Evolutionary conservation across 2,113 vertebrate species (phyloP), one percentile per base, ranked within the genome.

Genomic region (Megaceryle maxima): DNA sequence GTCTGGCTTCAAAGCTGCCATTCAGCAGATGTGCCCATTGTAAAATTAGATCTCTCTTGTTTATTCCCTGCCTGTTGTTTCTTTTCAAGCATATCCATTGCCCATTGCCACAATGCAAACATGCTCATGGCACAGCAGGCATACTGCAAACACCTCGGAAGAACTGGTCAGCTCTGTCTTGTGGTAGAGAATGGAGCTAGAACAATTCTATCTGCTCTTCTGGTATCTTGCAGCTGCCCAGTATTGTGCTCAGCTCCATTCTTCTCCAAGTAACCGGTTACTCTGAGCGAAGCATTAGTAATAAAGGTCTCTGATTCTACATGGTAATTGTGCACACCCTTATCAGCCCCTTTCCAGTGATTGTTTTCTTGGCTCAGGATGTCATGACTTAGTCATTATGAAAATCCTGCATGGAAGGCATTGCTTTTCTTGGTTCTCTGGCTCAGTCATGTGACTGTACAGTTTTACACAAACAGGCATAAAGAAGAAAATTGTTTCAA

Each of bases 21-120:
- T 72, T 22, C 25, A 56, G 81, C 84, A 96, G 94, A 41, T 96
- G 91, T 83, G 60, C 73, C 76, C 51, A 50, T 84, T 93, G 89
- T 82, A 35, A 85, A 82, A 88, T 25, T 39, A 3, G 41, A 11
- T 82, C 29, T 31, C 39, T 70, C 55, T 6, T 55, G 2, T 91
- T 90, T 50, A 43, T 28, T 79, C 44, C 29, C 70, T 63, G 66
- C 39, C 55, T 33, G 56, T 79, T 79, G 16, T 89, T 82, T 10
- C 80, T 22, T 59, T 35, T 48, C 86, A 46, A 31, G 79, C 55
- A 4, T 33, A 83, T 67, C 83, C 55, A 7, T 18, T 55, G 51
- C 83, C 83, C 75, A 28, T 17, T 33, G 29, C 16, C 22, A 43
- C 83, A 76, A 22, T 48, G 82, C 93, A 74, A 74, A 92, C 66